These are phyloP conservation scores for Monarcha castaneiventris DNA, from an alignment of 2,113 vertebrate species.

Conservation along the genomic window DNA sequence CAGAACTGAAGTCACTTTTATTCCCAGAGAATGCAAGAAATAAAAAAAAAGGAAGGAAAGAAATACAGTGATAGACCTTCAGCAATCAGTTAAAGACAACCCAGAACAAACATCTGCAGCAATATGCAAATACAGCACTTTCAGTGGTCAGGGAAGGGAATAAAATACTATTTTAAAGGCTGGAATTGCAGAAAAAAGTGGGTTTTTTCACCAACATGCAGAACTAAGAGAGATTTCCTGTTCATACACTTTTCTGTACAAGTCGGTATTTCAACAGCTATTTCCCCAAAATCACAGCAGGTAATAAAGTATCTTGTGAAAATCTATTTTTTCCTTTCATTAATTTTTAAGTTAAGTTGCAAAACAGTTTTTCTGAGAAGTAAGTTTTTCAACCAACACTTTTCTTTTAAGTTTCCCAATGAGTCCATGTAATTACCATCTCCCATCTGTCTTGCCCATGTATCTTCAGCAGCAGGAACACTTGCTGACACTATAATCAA, in stretches of 20 bases:
- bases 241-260: background rate
- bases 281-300: background rate
- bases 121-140: background rate
- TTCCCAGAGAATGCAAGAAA: background rate
- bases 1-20: background rate
- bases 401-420: background rate
- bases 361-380: background rate
- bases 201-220: background rate
- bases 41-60: background rate
- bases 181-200: background rate
- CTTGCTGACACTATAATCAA: background rate
- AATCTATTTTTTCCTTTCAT: background rate
- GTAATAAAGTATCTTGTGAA: background rate
- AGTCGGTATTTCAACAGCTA: background rate
- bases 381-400: background rate
- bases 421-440: background rate
- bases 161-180: background rate
- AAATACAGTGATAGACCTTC: background rate
- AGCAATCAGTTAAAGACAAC: background rate
- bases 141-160: background rate
- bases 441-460: background rate
- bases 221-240: background rate
- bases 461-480: background rate
- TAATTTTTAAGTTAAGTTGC: background rate
- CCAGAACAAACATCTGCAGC: background rate